Evolutionary conservation across 2,797 vertebrate species (phyloP), one percentile per base, ranked within the genome.

Genomic region (Avahi laniger): DNA sequence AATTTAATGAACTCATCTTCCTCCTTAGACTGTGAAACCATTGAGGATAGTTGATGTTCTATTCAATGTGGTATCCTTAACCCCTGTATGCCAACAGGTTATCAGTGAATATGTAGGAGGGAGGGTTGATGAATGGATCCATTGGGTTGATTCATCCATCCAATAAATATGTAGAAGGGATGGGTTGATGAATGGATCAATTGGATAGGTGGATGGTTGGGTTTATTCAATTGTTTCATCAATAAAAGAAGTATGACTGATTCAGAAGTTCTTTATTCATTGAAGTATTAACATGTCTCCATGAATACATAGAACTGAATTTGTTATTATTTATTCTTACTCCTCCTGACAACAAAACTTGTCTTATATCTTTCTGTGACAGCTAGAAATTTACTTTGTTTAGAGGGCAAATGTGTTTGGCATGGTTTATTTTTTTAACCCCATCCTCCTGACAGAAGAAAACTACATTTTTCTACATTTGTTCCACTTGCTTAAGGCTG

Each of bases 1-100:
- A 84, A 75, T 38, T 30, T 76, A 90, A 89, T 86, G 83, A 96
- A 54, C 18, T 95, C 33, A 81, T 65, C 75, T 90, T 94, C 54
- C 33, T 85, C 57, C 70, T 96, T 89, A 63, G 17, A 70, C 30
- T 69, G 35, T 59, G 35, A 89, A 96, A 30, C n/a, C 46, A 90
- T 3, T 82, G 28, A 96, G 38, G 7, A 2, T 41, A 50, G 41
- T 43, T 26, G 18, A 94, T 70, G 5, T 65, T 91, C 85, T 59
- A 54, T 65, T 88, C 10, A 81, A 61, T 8, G 38, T 83, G 93
- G 26, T 75, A 75, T 89, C 41, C 20, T 94, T 93, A 89, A 24
- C 4, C n/a, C 2, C 52, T 75, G 13, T 59, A 63, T 70, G 75
- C 22, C 38, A 81, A 89, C 22, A 92, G 30, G 35, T 59, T 88